Evolutionary conservation across 2,113 vertebrate species (phyloP).

Genomic region (Semnopithecus entellus): DNA sequence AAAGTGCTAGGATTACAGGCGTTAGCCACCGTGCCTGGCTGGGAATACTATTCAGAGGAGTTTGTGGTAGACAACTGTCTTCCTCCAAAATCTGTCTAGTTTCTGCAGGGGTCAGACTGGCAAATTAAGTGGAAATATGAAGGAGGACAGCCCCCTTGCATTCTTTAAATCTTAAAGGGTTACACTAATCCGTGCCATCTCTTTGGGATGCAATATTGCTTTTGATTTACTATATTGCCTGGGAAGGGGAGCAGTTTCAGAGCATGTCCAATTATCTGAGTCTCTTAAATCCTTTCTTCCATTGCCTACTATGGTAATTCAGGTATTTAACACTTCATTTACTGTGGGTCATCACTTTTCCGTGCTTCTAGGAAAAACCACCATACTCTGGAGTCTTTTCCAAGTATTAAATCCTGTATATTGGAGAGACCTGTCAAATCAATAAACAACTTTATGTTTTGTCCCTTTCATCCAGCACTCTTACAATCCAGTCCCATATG

Average conservation of each 20-base stretch:
- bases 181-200: background rate
- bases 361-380: background rate
- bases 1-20: no score
- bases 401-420: background rate
- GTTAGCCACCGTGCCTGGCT: background rate
- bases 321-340: background rate
- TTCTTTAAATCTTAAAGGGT: background rate
- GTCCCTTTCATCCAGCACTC: background rate
- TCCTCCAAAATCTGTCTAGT: background rate
- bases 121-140: background rate
- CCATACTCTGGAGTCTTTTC: background rate
- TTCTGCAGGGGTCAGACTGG: background rate
- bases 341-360: background rate
- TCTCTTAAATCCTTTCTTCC: background rate
- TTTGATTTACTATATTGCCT: background rate
- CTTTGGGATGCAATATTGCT: background rate
- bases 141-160: background rate
- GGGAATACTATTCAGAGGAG: background rate
- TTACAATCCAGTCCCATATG: background rate
- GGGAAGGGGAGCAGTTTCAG: background rate
- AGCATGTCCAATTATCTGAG: background rate
- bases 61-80: background rate
- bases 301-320: background rate
- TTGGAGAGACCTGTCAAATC: background rate
- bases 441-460: constrained; percentile 1